phyloP scores from a whole-genome alignment of 1,140 invertebrate species.

The Mya arenaria region DNA sequence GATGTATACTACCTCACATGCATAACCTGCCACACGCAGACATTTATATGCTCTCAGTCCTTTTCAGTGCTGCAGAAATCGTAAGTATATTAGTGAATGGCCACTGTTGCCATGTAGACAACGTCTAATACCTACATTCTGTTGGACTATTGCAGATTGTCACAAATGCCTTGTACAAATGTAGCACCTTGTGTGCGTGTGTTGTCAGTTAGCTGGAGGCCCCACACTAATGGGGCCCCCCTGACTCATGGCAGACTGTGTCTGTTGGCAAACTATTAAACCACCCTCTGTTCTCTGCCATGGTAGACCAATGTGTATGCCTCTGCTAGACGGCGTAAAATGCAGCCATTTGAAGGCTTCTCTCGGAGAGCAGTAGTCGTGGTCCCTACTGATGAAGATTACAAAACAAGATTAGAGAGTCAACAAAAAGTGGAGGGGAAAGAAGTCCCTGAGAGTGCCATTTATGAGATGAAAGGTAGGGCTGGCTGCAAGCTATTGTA shows the following conservation, averaged over 20 bases:
- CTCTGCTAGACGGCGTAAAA: constrained; percentile 96
- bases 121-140: too few relatives aligned
- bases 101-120: too few relatives aligned
- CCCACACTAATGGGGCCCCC: too few relatives aligned
- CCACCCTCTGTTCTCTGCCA: constrained; percentile 69
- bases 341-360: constrained; percentile 95
- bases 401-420: constrained; percentile 88
- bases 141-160: too few relatives aligned
- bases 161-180: too few relatives aligned
- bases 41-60: too few relatives aligned
- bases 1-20: too few relatives aligned
- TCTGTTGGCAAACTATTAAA: not conserved
- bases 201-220: too few relatives aligned
- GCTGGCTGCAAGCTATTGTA: constrained; percentile 51
- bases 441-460: constrained; percentile 93
- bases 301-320: constrained; percentile 96
- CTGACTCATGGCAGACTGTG: not conserved
- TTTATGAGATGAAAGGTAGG: constrained; percentile 97
- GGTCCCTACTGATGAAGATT: constrained; percentile 94
- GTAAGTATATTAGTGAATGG: too few relatives aligned
- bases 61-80: not conserved
- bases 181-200: too few relatives aligned
- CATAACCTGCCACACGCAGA: too few relatives aligned
- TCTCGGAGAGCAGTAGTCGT: constrained; percentile 94
- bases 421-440: constrained; percentile 93